Evolutionary conservation across 2,888 invertebrate genomes (phyloP).

Genomic region (Rotaria sp.): DNA sequence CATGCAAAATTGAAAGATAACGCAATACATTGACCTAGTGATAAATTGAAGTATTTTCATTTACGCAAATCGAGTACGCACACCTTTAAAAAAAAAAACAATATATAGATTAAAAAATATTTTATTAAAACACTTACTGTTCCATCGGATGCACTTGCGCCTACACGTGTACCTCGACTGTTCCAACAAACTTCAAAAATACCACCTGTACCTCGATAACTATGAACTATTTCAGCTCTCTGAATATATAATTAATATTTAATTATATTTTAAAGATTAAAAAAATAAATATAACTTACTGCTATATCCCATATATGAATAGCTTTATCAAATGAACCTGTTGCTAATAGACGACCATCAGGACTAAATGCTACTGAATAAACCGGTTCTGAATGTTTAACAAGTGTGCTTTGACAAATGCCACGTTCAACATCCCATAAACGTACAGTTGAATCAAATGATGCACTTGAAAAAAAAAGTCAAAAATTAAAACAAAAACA

Average conservation of each 20-base stretch:
- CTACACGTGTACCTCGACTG: slow-evolving; percentile 91
- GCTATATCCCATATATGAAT: slow-evolving; percentile 96
- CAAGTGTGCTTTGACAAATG: slow-evolving; percentile 83
- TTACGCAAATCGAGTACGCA: slow-evolving; percentile 40
- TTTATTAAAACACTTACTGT: slow-evolving; percentile 27
- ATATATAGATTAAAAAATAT: not conserved
- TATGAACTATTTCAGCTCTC: slow-evolving; percentile 86
- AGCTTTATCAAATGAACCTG: slow-evolving; percentile 96
- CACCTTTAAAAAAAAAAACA: slow-evolving; percentile 11
- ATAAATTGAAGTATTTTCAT: slow-evolving; percentile 2
- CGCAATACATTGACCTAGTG: not conserved
- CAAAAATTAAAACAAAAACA: not conserved
- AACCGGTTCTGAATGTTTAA: slow-evolving; percentile 93
- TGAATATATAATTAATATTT: slow-evolving; percentile 52
- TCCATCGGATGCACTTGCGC: slow-evolving; percentile 95
- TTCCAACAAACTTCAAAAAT: slow-evolving; percentile 99
- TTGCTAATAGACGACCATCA: slow-evolving; percentile 91
- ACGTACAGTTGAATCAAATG: slow-evolving; percentile 94
- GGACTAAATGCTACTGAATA: slow-evolving; percentile 97
- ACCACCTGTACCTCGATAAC: slow-evolving; percentile 94
- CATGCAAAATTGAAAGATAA: not conserved
- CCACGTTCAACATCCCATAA: slow-evolving; percentile 93
- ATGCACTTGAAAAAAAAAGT: slow-evolving; percentile 67
- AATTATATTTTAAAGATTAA: not conserved
- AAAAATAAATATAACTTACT: slow-evolving; percentile 56